phyloP scores from a whole-genome alignment of 1,140 invertebrate species.

The Apis laboriosa region DNA sequence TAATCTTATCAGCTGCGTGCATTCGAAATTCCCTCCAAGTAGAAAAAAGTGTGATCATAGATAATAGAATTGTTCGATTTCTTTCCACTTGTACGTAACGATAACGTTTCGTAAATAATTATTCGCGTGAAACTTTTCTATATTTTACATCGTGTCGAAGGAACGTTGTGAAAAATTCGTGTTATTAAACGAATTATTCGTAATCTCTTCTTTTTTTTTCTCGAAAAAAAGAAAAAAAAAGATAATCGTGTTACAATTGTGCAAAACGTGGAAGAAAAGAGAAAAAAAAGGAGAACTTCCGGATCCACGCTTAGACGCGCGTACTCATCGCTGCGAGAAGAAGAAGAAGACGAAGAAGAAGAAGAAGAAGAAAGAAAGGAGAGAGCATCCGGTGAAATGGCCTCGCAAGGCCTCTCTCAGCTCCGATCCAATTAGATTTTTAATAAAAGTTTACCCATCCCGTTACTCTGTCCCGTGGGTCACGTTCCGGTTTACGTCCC shows the following conservation, averaged over 20 bases:
- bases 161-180: no score
- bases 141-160: no score
- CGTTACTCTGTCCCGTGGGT: conserved; percentile 50
- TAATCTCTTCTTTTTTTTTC: no score
- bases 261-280: neutral
- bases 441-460: conserved; percentile 72
- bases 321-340: neutral
- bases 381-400: conserved; percentile 41
- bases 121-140: no score
- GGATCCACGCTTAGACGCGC: conserved; percentile 6
- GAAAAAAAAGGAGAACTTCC: neutral
- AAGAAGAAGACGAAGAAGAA: neutral
- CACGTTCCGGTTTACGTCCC: conserved; percentile 58
- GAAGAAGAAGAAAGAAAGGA: conserved; percentile 9
- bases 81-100: no score
- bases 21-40: no score
- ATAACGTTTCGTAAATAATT: no score
- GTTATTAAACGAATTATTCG: no score
- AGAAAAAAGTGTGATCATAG: no score
- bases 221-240: neutral
- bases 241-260: neutral
- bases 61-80: no score
- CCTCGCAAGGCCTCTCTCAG: conserved; percentile 42
- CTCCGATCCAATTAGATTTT: conserved; percentile 73
- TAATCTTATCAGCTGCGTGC: no score